These are phyloP conservation scores for Germaria angustata DNA, from an alignment of 2,888 invertebrate genomes.

Conservation along the genomic window DNA sequence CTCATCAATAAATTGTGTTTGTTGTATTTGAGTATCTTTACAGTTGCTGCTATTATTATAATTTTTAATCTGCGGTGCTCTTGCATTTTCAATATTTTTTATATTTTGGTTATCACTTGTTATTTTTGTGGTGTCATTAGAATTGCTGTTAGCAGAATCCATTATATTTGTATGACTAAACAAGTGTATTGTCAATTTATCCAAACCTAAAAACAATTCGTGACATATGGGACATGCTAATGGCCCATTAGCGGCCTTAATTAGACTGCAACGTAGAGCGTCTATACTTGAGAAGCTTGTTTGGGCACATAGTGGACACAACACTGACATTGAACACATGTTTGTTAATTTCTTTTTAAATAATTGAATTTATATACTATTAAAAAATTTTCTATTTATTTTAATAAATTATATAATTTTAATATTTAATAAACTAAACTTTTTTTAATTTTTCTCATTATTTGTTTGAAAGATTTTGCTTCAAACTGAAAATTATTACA, in stretches of 20 bases:
- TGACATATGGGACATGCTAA: slow-evolving; percentile 89
- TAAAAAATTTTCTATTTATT: neutral
- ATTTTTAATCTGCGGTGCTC: slow-evolving; percentile 64
- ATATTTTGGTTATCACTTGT: slow-evolving; percentile 31
- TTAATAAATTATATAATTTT: slow-evolving; percentile 46
- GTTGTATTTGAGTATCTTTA: slow-evolving; percentile 19
- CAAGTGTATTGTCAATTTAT: slow-evolving; percentile 91
- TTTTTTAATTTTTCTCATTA: neutral
- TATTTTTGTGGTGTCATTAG: slow-evolving; percentile 2
- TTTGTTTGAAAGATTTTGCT: neutral
- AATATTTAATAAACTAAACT: slow-evolving; percentile 2
- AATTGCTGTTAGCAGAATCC: slow-evolving; percentile 43
- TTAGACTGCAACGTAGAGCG: slow-evolving; percentile 85
- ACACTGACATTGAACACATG: slow-evolving; percentile 82
- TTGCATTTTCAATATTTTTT: slow-evolving; percentile 71
- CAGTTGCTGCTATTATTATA: slow-evolving; percentile 43
- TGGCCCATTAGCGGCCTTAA: slow-evolving; percentile 87
- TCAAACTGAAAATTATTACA: neutral
- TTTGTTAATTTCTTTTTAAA: slow-evolving; percentile 9
- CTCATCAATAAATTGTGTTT: slow-evolving; percentile 19
- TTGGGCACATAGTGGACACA: slow-evolving; percentile 89
- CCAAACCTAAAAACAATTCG: slow-evolving; percentile 87
- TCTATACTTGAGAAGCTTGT: slow-evolving; percentile 87
- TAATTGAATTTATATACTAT: neutral
- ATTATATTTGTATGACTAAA: slow-evolving; percentile 84